These are phyloP conservation scores for Calephelis perditalis DNA, from an alignment of 2,888 invertebrate species.

Conservation along the genomic window DNA sequence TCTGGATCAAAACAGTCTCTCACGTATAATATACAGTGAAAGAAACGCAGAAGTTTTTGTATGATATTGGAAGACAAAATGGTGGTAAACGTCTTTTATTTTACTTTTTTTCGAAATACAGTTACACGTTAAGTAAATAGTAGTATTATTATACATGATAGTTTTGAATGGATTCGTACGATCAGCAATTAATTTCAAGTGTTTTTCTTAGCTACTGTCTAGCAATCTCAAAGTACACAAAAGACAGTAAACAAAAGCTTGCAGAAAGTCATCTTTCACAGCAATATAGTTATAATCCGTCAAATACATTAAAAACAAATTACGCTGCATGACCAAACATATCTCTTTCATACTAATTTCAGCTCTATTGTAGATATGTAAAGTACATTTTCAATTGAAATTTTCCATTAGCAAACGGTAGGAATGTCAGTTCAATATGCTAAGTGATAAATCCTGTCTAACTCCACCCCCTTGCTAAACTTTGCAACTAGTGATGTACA, in stretches of 20 bases:
- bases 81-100: too few relatives aligned
- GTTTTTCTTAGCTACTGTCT: slow-evolving; percentile 18
- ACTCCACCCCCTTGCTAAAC: slow-evolving; percentile 47
- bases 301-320: slow-evolving; percentile 32
- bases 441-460: slow-evolving; percentile 56
- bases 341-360: slow-evolving; percentile 22
- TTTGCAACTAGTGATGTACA: slow-evolving; percentile 36
- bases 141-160: too few relatives aligned
- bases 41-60: too few relatives aligned
- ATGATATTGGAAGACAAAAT: too few relatives aligned
- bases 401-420: not conserved
- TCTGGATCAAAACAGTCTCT: too few relatives aligned
- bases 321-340: slow-evolving; percentile 19
- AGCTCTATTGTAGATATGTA: slow-evolving; percentile 13
- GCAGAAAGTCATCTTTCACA: not conserved
- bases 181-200: slow-evolving; percentile 10
- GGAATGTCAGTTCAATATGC: slow-evolving; percentile 57
- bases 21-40: too few relatives aligned
- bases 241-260: too few relatives aligned
- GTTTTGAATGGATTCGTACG: too few relatives aligned
- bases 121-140: too few relatives aligned
- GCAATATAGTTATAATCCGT: slow-evolving; percentile 28
- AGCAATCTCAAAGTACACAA: too few relatives aligned
- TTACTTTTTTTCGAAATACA: too few relatives aligned
- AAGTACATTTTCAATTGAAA: slow-evolving; percentile 15